phyloP scores from a whole-genome alignment of 2,113 vertebrate species.

The Psettodes erumei region DNA sequence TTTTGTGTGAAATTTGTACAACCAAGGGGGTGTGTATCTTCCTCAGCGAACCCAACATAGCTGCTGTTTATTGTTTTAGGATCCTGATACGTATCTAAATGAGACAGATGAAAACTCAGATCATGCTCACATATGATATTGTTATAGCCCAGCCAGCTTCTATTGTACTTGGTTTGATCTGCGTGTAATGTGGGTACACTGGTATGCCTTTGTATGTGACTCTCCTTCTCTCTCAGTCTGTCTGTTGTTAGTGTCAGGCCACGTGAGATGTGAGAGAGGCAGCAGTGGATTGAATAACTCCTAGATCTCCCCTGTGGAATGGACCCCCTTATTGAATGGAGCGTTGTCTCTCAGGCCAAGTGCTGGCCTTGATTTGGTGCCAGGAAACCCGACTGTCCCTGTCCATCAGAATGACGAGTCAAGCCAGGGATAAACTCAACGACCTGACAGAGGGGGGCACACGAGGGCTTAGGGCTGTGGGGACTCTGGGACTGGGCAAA shows the following conservation, averaged over 20 bases:
- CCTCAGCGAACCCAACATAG: background rate
- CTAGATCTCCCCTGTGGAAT: conserved; percentile 52
- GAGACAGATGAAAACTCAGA: conserved; percentile 26
- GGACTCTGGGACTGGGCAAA: background rate
- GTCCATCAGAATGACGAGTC: conserved; percentile 69
- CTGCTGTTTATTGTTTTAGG: conserved; percentile 41
- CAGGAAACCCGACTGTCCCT: conserved; percentile 75
- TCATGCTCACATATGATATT: conserved; percentile 18
- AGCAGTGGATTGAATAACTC: conserved; percentile 58
- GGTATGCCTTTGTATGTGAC: conserved; percentile 1
- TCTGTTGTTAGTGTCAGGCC: conserved; percentile 12
- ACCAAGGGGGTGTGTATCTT: conserved; percentile 1
- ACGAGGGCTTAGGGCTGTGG: background rate
- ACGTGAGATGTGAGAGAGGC: conserved; percentile 41
- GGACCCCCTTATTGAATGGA: conserved; percentile 66
- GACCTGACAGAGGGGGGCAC: conserved; percentile 41
- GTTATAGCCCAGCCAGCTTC: conserved; percentile 26
- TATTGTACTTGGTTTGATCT: conserved; percentile 26
- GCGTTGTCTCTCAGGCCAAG: conserved; percentile 62
- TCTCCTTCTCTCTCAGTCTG: background rate
- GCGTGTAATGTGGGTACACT: background rate
- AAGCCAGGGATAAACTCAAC: conserved; percentile 59
- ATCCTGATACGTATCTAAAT: conserved; percentile 38
- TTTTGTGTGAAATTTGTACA: conserved; percentile 37
- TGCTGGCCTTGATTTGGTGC: conserved; percentile 60